Percentiles rank a stretch among this genome's conserved stretches.
Conservation (phyloP, 2,797 vertebrate species). For the Chanos chanos region DNA sequence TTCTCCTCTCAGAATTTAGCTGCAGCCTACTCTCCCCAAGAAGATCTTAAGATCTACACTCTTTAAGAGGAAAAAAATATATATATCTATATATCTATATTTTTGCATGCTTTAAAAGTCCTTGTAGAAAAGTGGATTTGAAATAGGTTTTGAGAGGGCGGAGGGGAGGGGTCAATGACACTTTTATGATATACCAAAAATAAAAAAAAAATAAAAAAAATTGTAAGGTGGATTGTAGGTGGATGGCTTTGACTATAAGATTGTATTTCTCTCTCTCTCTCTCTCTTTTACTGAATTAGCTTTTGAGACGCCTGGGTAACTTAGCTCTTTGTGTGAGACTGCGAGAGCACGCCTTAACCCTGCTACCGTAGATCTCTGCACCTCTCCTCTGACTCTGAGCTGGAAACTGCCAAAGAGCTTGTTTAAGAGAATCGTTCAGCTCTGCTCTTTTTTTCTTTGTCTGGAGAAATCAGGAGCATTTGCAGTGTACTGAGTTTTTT, state of each 20-base stretch:
- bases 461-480: no score
- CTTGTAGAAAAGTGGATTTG: conserved; percentile 50
- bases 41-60: conserved; percentile 74
- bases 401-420: conserved; percentile 54
- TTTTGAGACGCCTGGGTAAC: conserved; percentile 64
- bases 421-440: not conserved
- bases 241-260: conserved; percentile 77
- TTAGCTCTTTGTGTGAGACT: conserved; percentile 35
- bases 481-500: not conserved
- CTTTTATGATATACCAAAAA: conserved; percentile 46
- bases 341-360: conserved; percentile 47
- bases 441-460: no score
- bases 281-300: conserved; percentile 66
- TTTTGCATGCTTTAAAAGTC: conserved; percentile 59
- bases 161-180: conserved; percentile 5
- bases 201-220: conserved; percentile 23
- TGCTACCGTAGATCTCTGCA: conserved; percentile 20
- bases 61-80: conserved; percentile 69
- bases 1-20: no score
- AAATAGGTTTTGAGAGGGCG: conserved; percentile 25
- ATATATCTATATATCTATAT: conserved; percentile 36
- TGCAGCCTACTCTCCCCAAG: conserved; percentile 4
- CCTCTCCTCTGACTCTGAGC: conserved; percentile 31
- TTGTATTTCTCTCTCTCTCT: conserved; percentile 84
- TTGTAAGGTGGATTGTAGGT: conserved; percentile 67